Conservation (phyloP, 2,888 invertebrate genomes). For the Blomia tropicalis region DNA sequence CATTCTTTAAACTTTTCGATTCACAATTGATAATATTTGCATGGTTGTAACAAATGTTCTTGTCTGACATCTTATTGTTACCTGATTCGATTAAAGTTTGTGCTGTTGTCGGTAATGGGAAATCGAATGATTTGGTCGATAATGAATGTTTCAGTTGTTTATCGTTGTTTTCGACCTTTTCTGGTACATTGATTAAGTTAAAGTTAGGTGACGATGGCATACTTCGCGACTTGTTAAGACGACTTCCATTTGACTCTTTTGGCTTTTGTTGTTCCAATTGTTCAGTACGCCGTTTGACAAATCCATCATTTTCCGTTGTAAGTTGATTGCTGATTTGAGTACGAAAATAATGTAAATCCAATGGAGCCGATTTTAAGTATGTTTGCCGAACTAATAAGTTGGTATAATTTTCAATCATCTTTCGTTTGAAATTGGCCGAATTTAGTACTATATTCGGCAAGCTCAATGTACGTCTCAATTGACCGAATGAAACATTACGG, state of each 20-base stretch:
- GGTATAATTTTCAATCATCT: constrained; percentile 21
- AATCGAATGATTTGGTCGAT: background rate
- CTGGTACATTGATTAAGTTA: background rate
- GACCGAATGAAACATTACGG: background rate
- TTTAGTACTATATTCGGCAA: constrained; percentile 15
- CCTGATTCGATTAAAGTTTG: background rate
- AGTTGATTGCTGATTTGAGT: constrained; percentile 24
- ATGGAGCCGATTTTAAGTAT: background rate
- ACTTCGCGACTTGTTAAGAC: constrained; percentile 1
- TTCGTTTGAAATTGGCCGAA: constrained; percentile 28
- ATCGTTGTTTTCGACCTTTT: background rate
- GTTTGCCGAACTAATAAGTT: background rate
- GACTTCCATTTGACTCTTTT: background rate
- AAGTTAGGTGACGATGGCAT: constrained; percentile 20
- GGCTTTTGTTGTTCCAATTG: constrained; percentile 61
- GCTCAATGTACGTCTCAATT: constrained; percentile 1
- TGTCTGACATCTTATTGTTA: background rate
- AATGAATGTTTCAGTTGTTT: background rate
- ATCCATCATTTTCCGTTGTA: constrained; percentile 43
- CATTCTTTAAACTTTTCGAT: background rate
- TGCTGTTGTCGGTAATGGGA: background rate
- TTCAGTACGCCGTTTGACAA: constrained; percentile 67
- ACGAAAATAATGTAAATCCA: constrained; percentile 7
- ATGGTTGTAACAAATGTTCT: background rate
- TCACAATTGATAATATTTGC: background rate